Conservation (phyloP, 2,888 invertebrate species). For the Colostygia pectinataria region DNA sequence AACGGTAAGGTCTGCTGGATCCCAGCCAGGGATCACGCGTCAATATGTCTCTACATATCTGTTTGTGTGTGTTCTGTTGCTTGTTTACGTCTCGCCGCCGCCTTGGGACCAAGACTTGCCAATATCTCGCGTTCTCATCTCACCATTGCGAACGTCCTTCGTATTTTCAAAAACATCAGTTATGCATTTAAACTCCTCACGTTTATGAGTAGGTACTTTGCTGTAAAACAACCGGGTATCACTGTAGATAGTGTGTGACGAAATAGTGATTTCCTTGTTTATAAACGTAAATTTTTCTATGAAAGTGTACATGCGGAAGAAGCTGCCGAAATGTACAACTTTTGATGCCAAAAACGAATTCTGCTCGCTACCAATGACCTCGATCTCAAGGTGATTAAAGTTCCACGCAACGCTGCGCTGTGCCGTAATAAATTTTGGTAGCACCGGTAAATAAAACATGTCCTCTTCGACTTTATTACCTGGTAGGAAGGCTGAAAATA, state of each 20-base stretch:
- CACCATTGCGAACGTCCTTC: too few relatives aligned
- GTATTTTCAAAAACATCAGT: too few relatives aligned
- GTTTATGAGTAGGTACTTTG: too few relatives aligned
- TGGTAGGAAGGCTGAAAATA: background rate
- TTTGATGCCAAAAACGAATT: slow-evolving; percentile 9
- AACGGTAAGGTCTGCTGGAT: slow-evolving; percentile 50
- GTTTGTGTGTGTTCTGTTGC: slow-evolving; percentile 3
- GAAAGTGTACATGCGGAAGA: slow-evolving; percentile 11
- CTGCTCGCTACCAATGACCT: slow-evolving; percentile 4
- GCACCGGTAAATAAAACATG: slow-evolving; percentile 9
- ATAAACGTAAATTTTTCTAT: too few relatives aligned
- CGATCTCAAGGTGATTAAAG: slow-evolving; percentile 13
- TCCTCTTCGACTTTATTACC: background rate
- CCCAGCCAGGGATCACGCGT: slow-evolving; percentile 47
- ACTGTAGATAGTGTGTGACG: too few relatives aligned
- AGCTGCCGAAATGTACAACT: slow-evolving; percentile 2
- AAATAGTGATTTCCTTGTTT: too few relatives aligned
- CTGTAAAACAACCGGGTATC: too few relatives aligned
- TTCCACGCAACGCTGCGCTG: slow-evolving; percentile 4
- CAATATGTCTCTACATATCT: slow-evolving; percentile 14
- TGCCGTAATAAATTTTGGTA: background rate
- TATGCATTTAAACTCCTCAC: too few relatives aligned
- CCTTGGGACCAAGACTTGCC: too few relatives aligned
- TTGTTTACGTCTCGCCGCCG: slow-evolving; percentile 1
- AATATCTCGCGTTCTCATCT: too few relatives aligned